Evolutionary conservation across 2,797 vertebrate genomes (phyloP), one percentile per base, ranked within the genome.

Genomic region (Lepilemur septentrionalis): DNA sequence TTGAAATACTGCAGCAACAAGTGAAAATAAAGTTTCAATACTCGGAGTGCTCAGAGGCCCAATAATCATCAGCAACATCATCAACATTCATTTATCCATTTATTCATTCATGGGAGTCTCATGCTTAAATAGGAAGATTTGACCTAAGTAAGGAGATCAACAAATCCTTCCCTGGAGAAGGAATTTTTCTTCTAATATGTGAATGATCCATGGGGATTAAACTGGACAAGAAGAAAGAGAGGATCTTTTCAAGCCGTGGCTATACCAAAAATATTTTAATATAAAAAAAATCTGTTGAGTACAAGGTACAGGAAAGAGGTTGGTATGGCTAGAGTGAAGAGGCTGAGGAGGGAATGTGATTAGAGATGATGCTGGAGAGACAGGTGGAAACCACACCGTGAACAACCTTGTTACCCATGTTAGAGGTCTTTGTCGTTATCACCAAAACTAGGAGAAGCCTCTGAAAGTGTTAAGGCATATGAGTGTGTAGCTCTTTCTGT

Each of bases 21-120:
- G 55, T 70, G 84, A 80, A 91, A 93, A 79, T 93, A 55, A 79
- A 85, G 46, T 94, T 89, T 92, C 72, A 90, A 43, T 80, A 67
- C 2, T n/a, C 35, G 67, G n/a, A 43, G 38, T 73, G 61, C 52
- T 91, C 86, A 78, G 70, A 90, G 41, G 38, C 13, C 63, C 70
- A 57, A 73, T 93, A 86, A 63, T 86, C 67, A 57, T 96, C 78
- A 96, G 28, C 1, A 41, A 69, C 5, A 12, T 82, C 9, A 38
- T 50, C 11, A n/a, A 69, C 22, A 72, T 91, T 59, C 46, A 63
- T 75, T 57, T 38, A 81, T 35, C 32, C 30, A n/a, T 73, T 93
- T 72, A 70, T 52, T 87, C 41, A 38, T 79, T 91, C 55, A 43
- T 6, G 15, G 22, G n/a, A 15, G 5, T 18, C 32, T 82, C 38